Base-by-base conservation (phyloP, 2,888 invertebrate genomes). In the Protodeltote pygarga region DNA sequence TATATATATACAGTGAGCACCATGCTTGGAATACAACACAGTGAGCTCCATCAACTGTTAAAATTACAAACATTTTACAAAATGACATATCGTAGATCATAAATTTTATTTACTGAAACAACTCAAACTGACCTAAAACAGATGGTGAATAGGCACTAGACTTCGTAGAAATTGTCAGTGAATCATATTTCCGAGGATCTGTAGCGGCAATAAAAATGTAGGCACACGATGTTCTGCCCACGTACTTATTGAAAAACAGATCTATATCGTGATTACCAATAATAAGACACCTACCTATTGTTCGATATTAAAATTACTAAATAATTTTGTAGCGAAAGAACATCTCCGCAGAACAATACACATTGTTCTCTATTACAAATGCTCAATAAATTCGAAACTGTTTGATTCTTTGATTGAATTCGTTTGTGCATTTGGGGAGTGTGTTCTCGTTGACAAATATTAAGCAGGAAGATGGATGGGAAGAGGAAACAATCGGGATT, bases 351-450 rank as follows among this genome's bases (percentile, higher is more conserved):
- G 81, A 85, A 87, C 87, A 86, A 87, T 87, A 71, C 74, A 65
- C 71, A 88, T 88, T 88, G 88, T 89, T 88, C 83, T 83, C 71
- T 39, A 66, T 78, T 81, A 78, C 75, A 79, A 79, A 66, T 80
- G 78, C 76, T 72, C 74, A 69, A 77, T 83, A 78, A 85, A 84
- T 80, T 74, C 73, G 75, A 82, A n/a, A 42, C 37, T 50, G 54
- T 55, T 50, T 48, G 44, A 64, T 61, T 60, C 48, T 41, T 49
- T 55, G 51, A 69, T 68, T 67, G 58, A 69, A 66, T 69, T 69
- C 32, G 52, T 60, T 51, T 35, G 24, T 39, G 21, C 45, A 27
- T 47, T 57, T 55, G 34, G 73, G 65, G 65, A 71, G 71, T 76
- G 68, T 63, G 71, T 73, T 71, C 53, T 63, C 75, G 75, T 73